phyloP scores from a whole-genome alignment of 30 jellyfish, hydroid and myxozoan species.

The Aurelia coerulea region DNA sequence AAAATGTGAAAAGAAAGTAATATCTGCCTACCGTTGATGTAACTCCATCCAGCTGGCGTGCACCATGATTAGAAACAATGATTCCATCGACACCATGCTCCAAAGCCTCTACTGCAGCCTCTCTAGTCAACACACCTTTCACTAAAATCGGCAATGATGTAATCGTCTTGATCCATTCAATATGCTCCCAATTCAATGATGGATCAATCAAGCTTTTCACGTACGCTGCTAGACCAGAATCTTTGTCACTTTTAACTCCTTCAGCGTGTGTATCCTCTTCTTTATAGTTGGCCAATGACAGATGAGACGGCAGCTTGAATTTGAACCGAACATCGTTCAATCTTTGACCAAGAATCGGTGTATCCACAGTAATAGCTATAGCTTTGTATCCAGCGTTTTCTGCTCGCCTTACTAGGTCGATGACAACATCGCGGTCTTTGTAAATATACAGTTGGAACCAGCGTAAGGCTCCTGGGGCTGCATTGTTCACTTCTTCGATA shows the following conservation, averaged over 20 bases:
- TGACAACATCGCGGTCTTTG: slow-evolving; percentile 67
- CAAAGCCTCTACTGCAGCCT: slow-evolving; percentile 82
- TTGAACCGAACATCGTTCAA: slow-evolving; percentile 42
- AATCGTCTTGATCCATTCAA: slow-evolving; percentile 67
- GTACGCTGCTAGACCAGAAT: slow-evolving; percentile 78
- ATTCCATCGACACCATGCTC: slow-evolving; percentile 86
- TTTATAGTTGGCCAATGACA: slow-evolving; percentile 48
- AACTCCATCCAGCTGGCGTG: slow-evolving; percentile 93
- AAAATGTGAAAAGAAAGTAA: background rate
- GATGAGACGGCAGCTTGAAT: slow-evolving; percentile 61
- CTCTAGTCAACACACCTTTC: slow-evolving; percentile 84
- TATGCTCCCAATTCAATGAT: slow-evolving; percentile 80
- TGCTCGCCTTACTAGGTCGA: slow-evolving; percentile 76
- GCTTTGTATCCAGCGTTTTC: slow-evolving; percentile 84
- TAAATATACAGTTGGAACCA: slow-evolving; percentile 78
- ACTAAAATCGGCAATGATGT: slow-evolving; percentile 71
- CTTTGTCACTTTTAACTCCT: slow-evolving; percentile 62
- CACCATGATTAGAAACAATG: slow-evolving; percentile 96
- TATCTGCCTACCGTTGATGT: slow-evolving; percentile 78
- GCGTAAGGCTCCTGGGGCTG: slow-evolving; percentile 60
- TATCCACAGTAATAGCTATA: slow-evolving; percentile 75
- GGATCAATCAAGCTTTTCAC: slow-evolving; percentile 60
- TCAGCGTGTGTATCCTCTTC: slow-evolving; percentile 47
- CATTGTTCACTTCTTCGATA: slow-evolving; percentile 70
- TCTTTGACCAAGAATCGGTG: slow-evolving; percentile 72